These are phyloP conservation scores for Ateles fusciceps DNA, from an alignment of 2,797 vertebrate species.

Conservation along the genomic window DNA sequence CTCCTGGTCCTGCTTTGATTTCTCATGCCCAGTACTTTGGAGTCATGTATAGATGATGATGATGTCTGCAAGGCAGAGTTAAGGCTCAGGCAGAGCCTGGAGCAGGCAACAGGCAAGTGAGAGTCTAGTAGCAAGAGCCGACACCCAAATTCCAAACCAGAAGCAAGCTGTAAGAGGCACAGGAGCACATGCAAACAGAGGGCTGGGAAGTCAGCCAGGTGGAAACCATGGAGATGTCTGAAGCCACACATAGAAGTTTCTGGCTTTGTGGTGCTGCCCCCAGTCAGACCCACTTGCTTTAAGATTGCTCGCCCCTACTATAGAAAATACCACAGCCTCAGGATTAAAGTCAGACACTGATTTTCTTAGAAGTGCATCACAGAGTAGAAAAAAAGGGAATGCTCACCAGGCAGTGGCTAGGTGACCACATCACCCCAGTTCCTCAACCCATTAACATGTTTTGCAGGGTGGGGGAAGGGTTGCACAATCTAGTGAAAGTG, in stretches of 20 bases:
- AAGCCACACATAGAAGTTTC: background rate
- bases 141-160: background rate
- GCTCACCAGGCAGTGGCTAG: background rate
- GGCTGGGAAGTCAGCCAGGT: background rate
- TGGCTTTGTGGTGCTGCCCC: background rate
- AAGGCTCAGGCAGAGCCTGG: background rate
- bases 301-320: background rate
- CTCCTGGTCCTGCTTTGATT: background rate
- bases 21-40: background rate
- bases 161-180: background rate
- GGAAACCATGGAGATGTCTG: background rate
- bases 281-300: no score
- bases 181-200: background rate
- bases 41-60: background rate
- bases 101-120: background rate
- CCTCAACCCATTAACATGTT: background rate
- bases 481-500: background rate
- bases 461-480: no score
- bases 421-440: background rate
- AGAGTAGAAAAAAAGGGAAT: background rate
- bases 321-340: background rate
- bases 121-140: background rate
- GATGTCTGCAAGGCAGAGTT: background rate
- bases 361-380: background rate
- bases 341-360: background rate